phyloP scores from a whole-genome alignment of 2,888 invertebrate species.

The Drosophila colorata region DNA sequence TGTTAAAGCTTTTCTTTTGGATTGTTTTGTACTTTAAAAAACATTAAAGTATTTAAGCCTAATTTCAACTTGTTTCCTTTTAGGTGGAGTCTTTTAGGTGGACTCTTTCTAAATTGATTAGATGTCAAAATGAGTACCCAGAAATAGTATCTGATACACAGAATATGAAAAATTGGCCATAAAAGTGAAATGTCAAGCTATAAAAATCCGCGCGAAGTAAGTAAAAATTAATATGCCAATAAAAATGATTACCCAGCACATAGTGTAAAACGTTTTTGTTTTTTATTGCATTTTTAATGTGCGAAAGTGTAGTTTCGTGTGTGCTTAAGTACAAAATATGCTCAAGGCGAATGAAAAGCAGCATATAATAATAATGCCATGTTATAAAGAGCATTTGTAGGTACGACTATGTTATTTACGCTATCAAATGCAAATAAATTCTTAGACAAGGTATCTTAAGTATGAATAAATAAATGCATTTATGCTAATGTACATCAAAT shows the following conservation, averaged over 20 bases:
- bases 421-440: constrained; percentile 7
- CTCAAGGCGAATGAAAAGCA: constrained; percentile 21
- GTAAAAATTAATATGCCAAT: constrained; percentile 56
- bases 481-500: constrained; percentile 29
- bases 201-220: constrained; percentile 10
- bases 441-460: neutral
- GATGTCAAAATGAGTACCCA: neutral
- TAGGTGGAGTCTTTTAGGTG: no score
- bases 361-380: constrained; percentile 9
- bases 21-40: no score
- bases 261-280: constrained; percentile 24
- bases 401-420: constrained; percentile 18
- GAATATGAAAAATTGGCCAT: neutral
- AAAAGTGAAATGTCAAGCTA: constrained; percentile 59
- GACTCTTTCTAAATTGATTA: constrained; percentile 10
- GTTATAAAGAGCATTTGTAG: neutral
- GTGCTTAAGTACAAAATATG: constrained; percentile 18
- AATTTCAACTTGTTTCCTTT: no score
- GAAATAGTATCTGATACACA: no score
- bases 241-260: constrained; percentile 28
- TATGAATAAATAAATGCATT: constrained; percentile 4
- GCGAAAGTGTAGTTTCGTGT: constrained; percentile 57
- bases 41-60: no score
- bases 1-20: neutral
- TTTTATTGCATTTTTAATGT: constrained; percentile 53